Evolutionary conservation across 2,113 vertebrate genomes (phyloP), one percentile per base, ranked within the genome.

Genomic region (Rhadina sibilatrix): DNA sequence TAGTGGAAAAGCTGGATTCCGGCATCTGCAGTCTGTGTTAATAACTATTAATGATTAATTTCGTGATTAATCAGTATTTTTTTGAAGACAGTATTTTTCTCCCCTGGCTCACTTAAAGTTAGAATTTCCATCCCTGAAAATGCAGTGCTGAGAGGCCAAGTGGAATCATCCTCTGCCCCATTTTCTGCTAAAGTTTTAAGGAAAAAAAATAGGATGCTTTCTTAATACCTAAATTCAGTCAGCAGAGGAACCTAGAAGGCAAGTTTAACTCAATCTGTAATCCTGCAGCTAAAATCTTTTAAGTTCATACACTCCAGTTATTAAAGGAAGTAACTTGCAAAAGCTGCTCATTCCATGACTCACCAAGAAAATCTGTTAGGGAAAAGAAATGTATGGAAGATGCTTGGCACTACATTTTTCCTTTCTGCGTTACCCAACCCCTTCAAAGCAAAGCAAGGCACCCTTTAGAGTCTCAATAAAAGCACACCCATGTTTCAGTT

Each of bases 131-230:
- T 61, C 63, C 37, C 46, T 70, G 46, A 88, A 86, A 86, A 77
- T 25, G 27, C 33, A 50, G 27, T 16, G 37, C 53, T 89, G 37
- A 75, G 57, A 84, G 78, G 53, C 56, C 83, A 86, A 59, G 46
- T 47, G 28, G 33, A 77, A 38, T 70, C 69, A 91, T 84, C 63
- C 11, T 94, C 40, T 81, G 84, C 53, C 90, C 84, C 79, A 75
- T 53, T 66, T 93, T 90, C 38, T 80, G 23, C 24, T 69, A 33
- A 87, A 91, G 37, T 83, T 71, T 90, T 61, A 57, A 59, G 52
- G 46, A 33, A 65, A 90, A 52, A 63, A 63, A 28, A 10, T 9
- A 69, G 37, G 44, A 65, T 52, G 24, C 9, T 69, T 88, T 89
- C 79, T 57, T 85, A 78, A 77, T 91, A 42, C 47, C 54, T 70